Base-by-base conservation (phyloP, 2,113 vertebrate genomes). In the Oreotrochilus melanogaster region DNA sequence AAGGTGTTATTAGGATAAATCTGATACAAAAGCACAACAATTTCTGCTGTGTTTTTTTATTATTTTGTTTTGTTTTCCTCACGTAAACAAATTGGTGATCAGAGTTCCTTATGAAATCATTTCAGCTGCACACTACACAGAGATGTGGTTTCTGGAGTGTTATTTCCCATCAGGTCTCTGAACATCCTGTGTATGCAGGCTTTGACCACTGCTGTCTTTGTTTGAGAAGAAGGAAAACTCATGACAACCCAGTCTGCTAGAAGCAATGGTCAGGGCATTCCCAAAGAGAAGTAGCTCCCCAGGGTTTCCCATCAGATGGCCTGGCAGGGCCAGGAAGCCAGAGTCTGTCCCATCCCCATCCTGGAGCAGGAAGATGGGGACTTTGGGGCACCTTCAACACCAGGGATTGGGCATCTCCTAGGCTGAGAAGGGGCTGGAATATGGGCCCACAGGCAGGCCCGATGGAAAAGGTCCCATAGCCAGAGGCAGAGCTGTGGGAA, bases 381-480 rank as follows among this genome's bases (percentile, higher is more conserved):
- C 23, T n/a, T 10, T 2, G 3, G 9, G 56, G 9, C 19, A 43
- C 35, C 9, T 24, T 23, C 23, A 60, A 7, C 18, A 18, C 43
- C 21, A 22, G 61, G 22, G 8, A 37, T 37, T 8, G 35, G 35
- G 35, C 27, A 54, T 6, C n/a, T 12, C 16, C 5, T 37, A 37
- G 8, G 35, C 35, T 37, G 35, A 37, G 35, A 37, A 9, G 35
- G 35, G 35, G 35, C 35, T 37, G 2, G 42, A 12, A 18, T 2
- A 3, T 54, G 6, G 23, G 35, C 5, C 35, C 47, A 37, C 6
- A 1, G 28, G 21, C 21, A 24, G 35, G 21, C 51, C 23, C 1
- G 2, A 1, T 18, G 33, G 6, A 5, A 28, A 5, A 6, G 35
- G 33, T 16, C 18, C 30, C 4, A 6, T 18, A 18, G 51, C 51